Base-by-base conservation (phyloP, 2,113 vertebrate genomes). In the Neodontobutis hainanensis region DNA sequence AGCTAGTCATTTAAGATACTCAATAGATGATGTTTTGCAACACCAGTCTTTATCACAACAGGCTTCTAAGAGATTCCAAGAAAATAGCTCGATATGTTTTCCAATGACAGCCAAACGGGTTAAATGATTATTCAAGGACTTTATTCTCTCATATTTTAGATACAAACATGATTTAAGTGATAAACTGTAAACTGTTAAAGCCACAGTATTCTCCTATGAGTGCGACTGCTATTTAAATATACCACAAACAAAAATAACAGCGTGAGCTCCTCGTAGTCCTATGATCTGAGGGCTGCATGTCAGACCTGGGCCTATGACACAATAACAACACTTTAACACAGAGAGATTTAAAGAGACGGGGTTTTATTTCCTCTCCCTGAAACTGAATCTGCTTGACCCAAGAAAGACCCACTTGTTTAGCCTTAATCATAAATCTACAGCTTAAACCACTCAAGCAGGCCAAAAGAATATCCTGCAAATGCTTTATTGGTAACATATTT, bases 371-470 rank as follows among this genome's bases (percentile, higher is more conserved):
- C 19, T 65, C 38, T 43, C 11, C 8, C 44, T 72, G 72, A 85
- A 89, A 86, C 77, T 6, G 2, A 81, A 85, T 85, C 73, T 65
- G 10, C 11, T 32, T 77, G 82, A 84, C 78, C 72, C 27, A 3
- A 65, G 55, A 70, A 49, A 34, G 46, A 61, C 73, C 74, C 68
- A 34, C 63, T 1, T 0, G 38, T 65, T 83, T 55, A 14, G 35
- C 0, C 19, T 47, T 47, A 62, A 82, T 76, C 63, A 80, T 76
- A 66, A 77, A 69, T 78, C 68, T 40, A 19, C 60, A 35, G 40
- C 52, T 45, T 66, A 61, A 76, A 78, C 5, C 45, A 48, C 44
- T 44, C 47, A 66, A 78, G 66, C 68, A 47, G 19, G 73, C 44
- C 34, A 65, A 65, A 64, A 60, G 48, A 59, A 70, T 70, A 61